Conservation (phyloP, 92 coral and sea anemone genomes). For the Bergia puertoricense region DNA sequence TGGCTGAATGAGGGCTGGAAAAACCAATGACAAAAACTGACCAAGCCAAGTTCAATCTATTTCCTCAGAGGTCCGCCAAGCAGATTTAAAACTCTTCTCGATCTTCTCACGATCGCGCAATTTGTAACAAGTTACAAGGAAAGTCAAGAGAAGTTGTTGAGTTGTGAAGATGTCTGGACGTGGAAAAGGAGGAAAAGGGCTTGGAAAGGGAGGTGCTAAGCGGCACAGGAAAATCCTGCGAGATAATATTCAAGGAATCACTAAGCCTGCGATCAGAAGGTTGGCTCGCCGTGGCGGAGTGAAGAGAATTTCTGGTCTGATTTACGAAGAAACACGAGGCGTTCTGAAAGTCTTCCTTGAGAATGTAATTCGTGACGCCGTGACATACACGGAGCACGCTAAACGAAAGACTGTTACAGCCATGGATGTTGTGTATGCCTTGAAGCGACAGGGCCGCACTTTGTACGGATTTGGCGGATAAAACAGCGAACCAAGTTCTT, state of each 20-base stretch:
- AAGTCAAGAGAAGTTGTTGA: not conserved
- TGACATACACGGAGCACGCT: constrained; percentile 97
- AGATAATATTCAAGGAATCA: constrained; percentile 80
- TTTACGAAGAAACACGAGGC: constrained; percentile 89
- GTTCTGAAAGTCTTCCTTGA: constrained; percentile 87
- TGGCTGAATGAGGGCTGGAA: constrained; percentile 6
- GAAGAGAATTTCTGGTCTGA: constrained; percentile 83
- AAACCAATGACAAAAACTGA: constrained; percentile 8
- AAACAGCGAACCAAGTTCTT: not conserved
- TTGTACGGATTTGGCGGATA: constrained; percentile 93
- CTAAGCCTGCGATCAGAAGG: constrained; percentile 87
- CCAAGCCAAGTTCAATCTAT: not conserved
- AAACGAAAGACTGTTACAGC: constrained; percentile 94
- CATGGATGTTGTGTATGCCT: constrained; percentile 95
- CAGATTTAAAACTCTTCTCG: not conserved
- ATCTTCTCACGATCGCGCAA: too few species aligned
- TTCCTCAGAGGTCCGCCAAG: constrained; percentile 15
- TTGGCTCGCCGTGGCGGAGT: constrained; percentile 89
- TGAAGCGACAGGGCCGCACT: constrained; percentile 91
- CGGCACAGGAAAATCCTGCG: constrained; percentile 77
- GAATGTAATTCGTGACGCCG: constrained; percentile 93
- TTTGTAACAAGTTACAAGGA: not conserved
- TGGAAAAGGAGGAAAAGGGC: constrained; percentile 94
- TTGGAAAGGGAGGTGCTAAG: constrained; percentile 95
- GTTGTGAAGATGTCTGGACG: constrained; percentile 72